These are phyloP conservation scores for Oncorhynchus nerka DNA, from an alignment of 2,113 vertebrate species.

Conservation along the genomic window DNA sequence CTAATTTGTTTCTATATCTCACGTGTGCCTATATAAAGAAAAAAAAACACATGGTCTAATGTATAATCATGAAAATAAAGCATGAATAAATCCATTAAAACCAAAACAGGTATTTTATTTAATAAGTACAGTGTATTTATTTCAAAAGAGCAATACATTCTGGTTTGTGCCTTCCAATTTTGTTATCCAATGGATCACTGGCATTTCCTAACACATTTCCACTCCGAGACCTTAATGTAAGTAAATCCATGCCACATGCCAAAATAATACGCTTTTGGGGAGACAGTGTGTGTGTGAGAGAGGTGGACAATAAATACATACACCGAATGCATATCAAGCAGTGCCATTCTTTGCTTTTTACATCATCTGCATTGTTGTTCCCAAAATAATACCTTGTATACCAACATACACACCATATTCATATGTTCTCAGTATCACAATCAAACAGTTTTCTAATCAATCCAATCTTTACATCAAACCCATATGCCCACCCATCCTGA, in stretches of 20 bases:
- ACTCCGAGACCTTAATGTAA: background rate
- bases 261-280: background rate
- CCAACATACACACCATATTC: constrained; percentile 9
- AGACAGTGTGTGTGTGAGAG: background rate
- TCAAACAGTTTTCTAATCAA: background rate
- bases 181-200: constrained; percentile 32
- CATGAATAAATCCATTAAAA: constrained; percentile 3
- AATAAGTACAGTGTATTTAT: constrained; percentile 65
- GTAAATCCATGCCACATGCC: constrained; percentile 31
- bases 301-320: constrained; percentile 20
- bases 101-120: background rate
- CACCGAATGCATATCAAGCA: constrained; percentile 3
- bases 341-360: constrained; percentile 36
- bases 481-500: constrained; percentile 17
- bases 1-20: too few relatives aligned
- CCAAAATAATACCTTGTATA: constrained; percentile 8
- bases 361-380: constrained; percentile 8
- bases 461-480: constrained; percentile 21
- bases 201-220: background rate
- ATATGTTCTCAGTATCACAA: constrained; percentile 16
- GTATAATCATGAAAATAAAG: background rate
- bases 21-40: background rate
- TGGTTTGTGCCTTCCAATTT: constrained; percentile 43
- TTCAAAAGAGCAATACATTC: constrained; percentile 62
- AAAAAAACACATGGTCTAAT: background rate